phyloP scores from a whole-genome alignment of 2,113 vertebrate genomes.

The Pteronura brasiliensis region DNA sequence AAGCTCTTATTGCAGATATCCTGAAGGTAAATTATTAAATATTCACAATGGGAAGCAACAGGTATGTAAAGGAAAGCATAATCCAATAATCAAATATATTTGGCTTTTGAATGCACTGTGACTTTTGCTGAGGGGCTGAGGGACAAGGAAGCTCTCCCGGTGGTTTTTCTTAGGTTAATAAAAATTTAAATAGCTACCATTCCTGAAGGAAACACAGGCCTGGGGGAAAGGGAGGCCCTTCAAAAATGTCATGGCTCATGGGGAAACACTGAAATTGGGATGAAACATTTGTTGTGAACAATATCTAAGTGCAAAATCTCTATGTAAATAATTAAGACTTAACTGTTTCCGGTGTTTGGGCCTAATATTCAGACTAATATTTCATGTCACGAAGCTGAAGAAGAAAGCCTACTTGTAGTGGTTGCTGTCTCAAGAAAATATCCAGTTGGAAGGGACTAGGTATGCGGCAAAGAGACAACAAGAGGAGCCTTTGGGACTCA shows the following conservation, averaged over 20 bases:
- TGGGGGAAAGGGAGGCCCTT: not conserved
- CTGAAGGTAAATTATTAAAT: not conserved
- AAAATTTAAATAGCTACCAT: not conserved
- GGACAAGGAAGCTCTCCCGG: not conserved
- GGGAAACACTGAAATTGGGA: not conserved
- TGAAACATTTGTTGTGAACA: not conserved
- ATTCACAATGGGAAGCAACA: not conserved
- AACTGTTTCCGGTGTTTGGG: not conserved
- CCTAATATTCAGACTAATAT: not conserved
- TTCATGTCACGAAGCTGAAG: not conserved
- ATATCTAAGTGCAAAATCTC: not conserved
- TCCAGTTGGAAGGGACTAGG: not conserved
- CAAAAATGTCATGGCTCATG: not conserved
- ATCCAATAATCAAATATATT: not conserved
- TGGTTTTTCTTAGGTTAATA: conserved; percentile 29
- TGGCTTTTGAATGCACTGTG: not conserved
- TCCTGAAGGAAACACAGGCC: not conserved
- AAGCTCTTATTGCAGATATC: not conserved
- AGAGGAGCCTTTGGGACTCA: not conserved
- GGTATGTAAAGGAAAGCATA: not conserved
- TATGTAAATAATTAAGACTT: not conserved
- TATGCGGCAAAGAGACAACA: not conserved
- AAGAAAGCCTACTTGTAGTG: not conserved
- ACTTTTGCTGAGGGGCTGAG: not conserved
- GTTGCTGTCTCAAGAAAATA: conserved; percentile 9